These are phyloP conservation scores for Pammene fasciana DNA, from an alignment of 2,888 invertebrate species.

Conservation along the genomic window DNA sequence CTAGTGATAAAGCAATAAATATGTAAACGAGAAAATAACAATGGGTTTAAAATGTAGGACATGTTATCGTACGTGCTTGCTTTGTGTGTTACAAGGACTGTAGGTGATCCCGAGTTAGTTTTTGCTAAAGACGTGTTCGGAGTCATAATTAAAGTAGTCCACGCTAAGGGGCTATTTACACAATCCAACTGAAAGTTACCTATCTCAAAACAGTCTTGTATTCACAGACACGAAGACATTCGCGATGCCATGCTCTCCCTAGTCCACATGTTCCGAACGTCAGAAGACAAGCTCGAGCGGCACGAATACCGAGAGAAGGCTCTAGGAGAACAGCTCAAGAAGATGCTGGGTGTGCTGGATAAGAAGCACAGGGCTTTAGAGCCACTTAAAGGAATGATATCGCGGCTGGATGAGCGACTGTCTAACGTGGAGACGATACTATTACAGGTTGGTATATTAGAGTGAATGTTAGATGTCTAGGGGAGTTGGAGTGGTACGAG, in stretches of 20 bases:
- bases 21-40: conserved; percentile 32
- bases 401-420: conserved; percentile 88
- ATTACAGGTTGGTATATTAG: conserved; percentile 80
- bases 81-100: neutral
- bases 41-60: conserved; percentile 24
- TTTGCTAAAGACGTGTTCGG: too few relatives aligned
- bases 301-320: conserved; percentile 92
- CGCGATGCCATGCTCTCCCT: conserved; percentile 91
- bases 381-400: conserved; percentile 87
- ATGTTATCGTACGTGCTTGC: conserved; percentile 3
- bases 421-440: conserved; percentile 90
- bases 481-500: conserved; percentile 54
- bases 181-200: too few relatives aligned
- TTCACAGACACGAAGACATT: conserved; percentile 86
- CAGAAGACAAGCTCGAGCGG: conserved; percentile 92
- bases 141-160: too few relatives aligned
- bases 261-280: conserved; percentile 89
- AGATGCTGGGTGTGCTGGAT: conserved; percentile 87
- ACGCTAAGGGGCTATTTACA: too few relatives aligned
- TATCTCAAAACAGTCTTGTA: neutral
- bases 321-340: conserved; percentile 90
- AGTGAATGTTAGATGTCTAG: too few relatives aligned
- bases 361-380: conserved; percentile 88
- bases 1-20: conserved; percentile 28
- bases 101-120: neutral